Conservation (phyloP, 2,113 vertebrate genomes). For the Lophotis ruficrista region DNA sequence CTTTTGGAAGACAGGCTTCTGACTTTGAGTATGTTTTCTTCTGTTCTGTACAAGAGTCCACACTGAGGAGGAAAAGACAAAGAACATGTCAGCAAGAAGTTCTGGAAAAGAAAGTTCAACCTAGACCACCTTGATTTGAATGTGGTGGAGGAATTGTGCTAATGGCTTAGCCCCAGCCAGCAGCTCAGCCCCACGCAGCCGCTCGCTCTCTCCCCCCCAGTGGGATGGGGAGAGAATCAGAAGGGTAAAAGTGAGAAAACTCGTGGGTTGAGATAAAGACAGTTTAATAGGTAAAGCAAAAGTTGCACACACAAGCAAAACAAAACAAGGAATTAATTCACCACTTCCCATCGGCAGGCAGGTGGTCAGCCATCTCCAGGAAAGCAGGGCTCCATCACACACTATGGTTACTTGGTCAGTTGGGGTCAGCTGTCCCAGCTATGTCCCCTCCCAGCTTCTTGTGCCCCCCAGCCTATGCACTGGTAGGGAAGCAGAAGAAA, state of each 20-base stretch:
- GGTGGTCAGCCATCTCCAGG: not conserved
- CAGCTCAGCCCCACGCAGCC: not conserved
- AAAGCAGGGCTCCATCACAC: not conserved
- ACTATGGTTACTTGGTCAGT: rapidly evolving
- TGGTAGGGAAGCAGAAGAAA: not conserved
- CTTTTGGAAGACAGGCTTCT: not conserved
- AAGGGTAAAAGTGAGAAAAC: not conserved
- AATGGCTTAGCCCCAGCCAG: not conserved
- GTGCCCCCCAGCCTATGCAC: not conserved
- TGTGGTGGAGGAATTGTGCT: not conserved
- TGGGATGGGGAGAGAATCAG: not conserved
- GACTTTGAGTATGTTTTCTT: not conserved
- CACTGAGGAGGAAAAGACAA: not conserved
- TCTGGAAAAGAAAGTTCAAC: not conserved
- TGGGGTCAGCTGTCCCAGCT: not conserved
- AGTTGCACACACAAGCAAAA: not conserved
- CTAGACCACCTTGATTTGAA: not conserved
- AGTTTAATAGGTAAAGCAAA: not conserved
- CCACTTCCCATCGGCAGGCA: rapidly evolving
- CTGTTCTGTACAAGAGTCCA: not conserved
- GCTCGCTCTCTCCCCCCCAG: rapidly evolving
- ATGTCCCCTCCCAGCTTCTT: not conserved
- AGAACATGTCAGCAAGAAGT: not conserved
- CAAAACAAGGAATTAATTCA: not conserved
- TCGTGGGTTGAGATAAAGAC: not conserved